Percentiles rank a stretch among this genome's conserved stretches.
phyloP scores from a whole-genome alignment of 2,797 vertebrate genomes.

The Dryobates pubescens region DNA sequence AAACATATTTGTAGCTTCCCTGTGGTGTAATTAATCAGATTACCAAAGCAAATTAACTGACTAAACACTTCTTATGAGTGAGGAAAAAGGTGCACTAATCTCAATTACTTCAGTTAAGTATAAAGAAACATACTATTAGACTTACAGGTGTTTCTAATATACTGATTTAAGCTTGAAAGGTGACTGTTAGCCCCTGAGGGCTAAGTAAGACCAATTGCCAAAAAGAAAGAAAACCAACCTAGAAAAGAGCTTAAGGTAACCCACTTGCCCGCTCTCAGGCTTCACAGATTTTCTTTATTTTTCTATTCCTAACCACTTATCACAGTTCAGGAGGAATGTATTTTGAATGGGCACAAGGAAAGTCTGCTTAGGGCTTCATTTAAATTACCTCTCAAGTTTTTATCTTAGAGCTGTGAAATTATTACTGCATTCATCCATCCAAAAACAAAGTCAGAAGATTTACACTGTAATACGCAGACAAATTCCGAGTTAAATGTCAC shows the following conservation, averaged over 20 bases:
- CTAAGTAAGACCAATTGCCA: not conserved
- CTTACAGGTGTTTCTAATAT: not conserved
- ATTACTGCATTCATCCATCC: not conserved
- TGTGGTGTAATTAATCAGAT: not conserved
- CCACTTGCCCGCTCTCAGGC: too few relatives aligned
- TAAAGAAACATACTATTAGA: not conserved
- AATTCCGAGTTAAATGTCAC: not conserved
- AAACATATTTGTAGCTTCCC: not conserved
- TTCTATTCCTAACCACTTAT: not conserved
- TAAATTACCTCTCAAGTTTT: not conserved
- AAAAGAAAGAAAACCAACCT: not conserved
- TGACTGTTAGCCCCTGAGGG: not conserved
- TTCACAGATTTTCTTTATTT: not conserved
- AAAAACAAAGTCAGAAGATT: not conserved
- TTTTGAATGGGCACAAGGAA: rapidly evolving
- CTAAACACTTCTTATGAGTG: not conserved
- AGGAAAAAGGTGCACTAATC: not conserved
- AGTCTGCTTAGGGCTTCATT: not conserved
- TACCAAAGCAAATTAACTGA: not conserved
- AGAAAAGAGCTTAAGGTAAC: not conserved
- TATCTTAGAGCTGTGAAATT: not conserved
- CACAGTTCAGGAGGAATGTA: not conserved
- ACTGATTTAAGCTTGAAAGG: not conserved
- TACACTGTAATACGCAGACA: not conserved
- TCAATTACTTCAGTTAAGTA: not conserved